Conservation (phyloP, 2,113 vertebrate genomes). For the Butorides virescens region DNA sequence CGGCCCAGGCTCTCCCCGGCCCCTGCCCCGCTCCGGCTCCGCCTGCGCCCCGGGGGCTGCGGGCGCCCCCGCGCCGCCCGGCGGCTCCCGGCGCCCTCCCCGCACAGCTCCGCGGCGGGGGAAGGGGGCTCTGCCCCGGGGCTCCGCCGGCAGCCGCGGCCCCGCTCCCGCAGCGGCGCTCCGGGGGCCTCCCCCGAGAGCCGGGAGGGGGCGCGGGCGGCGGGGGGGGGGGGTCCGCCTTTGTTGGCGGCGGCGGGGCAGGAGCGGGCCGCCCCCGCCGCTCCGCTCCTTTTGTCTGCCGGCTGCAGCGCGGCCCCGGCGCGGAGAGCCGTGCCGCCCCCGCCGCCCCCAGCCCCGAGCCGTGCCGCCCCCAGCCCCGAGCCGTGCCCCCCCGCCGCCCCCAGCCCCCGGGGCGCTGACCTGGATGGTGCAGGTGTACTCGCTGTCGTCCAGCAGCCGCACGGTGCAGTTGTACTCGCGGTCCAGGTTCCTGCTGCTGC, state of each 20-base stretch:
- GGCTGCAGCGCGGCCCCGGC: not conserved
- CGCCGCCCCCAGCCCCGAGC: too few relatives aligned
- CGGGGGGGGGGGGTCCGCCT: not conserved
- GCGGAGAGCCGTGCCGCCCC: too few relatives aligned
- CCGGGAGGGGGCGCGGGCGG: not conserved
- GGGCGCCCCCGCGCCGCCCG: not conserved
- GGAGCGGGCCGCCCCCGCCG: not conserved
- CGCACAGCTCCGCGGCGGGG: not conserved
- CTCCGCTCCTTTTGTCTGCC: not conserved
- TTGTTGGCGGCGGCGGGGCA: too few relatives aligned
- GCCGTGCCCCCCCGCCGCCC: too few relatives aligned
- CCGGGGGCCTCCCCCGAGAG: not conserved
- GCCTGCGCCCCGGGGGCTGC: not conserved
- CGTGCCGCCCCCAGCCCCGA: too few relatives aligned
- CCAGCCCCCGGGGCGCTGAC: conserved; percentile 65
- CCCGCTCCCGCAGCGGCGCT: not conserved
- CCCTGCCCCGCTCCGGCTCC: not conserved
- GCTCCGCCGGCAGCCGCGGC: not conserved
- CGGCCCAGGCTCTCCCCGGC: not conserved
- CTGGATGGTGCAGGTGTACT: conserved; percentile 96
- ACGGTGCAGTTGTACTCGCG: conserved; percentile 95
- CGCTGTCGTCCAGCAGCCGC: conserved; percentile 94
- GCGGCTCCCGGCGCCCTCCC: not conserved
- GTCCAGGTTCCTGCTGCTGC: conserved; percentile 95
- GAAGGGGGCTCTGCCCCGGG: not conserved